Evolutionary conservation across 37 sponge, comb jelly and placozoan species (phyloP), one percentile per base, ranked within the genome.

Genomic region (Trichoplax adhaerens): DNA sequence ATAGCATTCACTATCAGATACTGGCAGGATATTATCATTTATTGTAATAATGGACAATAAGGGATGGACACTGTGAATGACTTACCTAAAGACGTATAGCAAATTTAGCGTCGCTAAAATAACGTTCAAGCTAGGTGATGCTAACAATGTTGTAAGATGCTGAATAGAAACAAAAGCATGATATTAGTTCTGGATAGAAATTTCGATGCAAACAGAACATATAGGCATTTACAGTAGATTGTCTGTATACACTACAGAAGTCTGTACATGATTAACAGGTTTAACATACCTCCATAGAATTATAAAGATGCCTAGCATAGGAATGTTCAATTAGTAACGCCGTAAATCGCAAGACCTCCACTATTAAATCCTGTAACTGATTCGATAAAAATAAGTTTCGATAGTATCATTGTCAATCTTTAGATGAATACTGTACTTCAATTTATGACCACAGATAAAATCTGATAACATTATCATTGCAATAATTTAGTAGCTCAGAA

Each of bases 251-350:
- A 10, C 62, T 12, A 60, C 12, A 60, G 10, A 12, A 12, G 10
- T 60, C 62, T 60, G 10, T 12, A 12, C 12, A 12, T 60, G 10
- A 60, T 60, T 12, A 60, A 12, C 12, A 12, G 29, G 29, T 29
- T 29, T 6, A 3, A 48, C 66, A 51, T 72, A 95, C 97, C 86
- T 95, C 97, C 54, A 86, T 91, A 5, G 97, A 95, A 80, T 87
- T 91, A 74, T 95, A 95, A 6, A 91, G 85, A 68, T 95, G 88
- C 50, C 97, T 73, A 51, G 97, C 88, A 78, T 95, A 91, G 48
- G 97, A 87, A 72, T 95, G 91, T 72, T 95, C 97, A 53, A 95
- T 88, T 47, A 95, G 80, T 7, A 95, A 81, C 48, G 97, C 79
- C n/a, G 97, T 89, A 72, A 95, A 95, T 54, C 29, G 29, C 29